phyloP scores from a whole-genome alignment of 2,888 invertebrate species.

The Rhagophthalmus giganteus region DNA sequence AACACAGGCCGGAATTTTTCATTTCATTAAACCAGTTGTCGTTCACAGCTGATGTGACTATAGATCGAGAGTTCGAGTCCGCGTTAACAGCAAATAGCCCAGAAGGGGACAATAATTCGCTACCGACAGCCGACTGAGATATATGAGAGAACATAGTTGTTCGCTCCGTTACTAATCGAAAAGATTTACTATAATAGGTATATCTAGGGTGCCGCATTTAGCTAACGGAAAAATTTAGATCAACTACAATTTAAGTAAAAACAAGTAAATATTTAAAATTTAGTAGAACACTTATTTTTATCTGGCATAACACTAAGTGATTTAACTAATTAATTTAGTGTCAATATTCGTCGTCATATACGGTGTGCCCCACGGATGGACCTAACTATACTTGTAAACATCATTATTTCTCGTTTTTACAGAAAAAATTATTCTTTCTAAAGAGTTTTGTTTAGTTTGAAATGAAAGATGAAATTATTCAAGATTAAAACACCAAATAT shows the following conservation, averaged over 20 bases:
- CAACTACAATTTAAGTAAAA: background rate
- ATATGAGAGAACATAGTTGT: constrained; percentile 34
- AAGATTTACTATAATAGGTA: constrained; percentile 19
- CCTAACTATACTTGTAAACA: too few species aligned
- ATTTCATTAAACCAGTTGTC: constrained; percentile 41
- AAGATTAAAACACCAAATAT: too few species aligned
- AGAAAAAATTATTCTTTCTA: too few species aligned
- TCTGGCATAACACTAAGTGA: too few species aligned
- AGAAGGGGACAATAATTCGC: constrained; percentile 52
- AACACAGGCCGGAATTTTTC: constrained; percentile 35
- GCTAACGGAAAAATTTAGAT: too few species aligned
- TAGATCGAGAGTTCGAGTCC: constrained; percentile 47
- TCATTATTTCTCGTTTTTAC: too few species aligned
- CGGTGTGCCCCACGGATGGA: too few species aligned
- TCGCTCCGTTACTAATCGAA: constrained; percentile 23
- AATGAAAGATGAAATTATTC: too few species aligned
- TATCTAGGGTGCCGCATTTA: background rate
- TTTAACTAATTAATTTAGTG: too few species aligned
- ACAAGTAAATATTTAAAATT: background rate
- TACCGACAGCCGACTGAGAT: constrained; percentile 45
- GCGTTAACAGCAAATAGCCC: constrained; percentile 53
- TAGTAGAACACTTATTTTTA: too few species aligned
- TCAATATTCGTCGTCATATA: too few species aligned
- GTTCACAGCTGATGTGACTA: constrained; percentile 45
- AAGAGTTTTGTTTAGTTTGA: too few species aligned